phyloP scores from a whole-genome alignment of 2,113 vertebrate genomes.

The Merops nubicus region DNA sequence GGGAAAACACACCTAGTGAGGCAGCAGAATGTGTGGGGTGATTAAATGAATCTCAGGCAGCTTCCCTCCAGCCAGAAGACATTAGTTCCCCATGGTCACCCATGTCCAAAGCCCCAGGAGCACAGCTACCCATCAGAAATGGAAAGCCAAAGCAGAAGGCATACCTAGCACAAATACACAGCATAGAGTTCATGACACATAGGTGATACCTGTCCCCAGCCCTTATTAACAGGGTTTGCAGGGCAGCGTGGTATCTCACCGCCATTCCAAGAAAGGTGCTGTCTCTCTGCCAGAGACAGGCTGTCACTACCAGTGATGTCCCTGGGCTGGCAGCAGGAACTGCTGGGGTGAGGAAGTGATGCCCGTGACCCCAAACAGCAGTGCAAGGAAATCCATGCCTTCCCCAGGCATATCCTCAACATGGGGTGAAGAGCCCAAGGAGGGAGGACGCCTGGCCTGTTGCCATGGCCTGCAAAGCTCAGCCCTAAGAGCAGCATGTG shows the following conservation, averaged over 20 bases:
- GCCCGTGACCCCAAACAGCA: rapidly evolving
- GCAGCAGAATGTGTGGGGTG: neutral
- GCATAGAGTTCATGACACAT: neutral
- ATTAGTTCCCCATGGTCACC: neutral
- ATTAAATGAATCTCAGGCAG: neutral
- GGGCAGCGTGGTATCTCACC: neutral
- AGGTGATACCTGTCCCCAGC: neutral
- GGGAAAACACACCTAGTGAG: neutral
- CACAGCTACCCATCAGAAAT: neutral
- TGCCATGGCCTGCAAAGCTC: neutral
- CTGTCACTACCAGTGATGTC: neutral
- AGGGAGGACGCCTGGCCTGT: neutral
- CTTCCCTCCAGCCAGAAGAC: neutral
- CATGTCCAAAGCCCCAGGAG: neutral
- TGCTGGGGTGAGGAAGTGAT: neutral
- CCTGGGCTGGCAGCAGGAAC: neutral
- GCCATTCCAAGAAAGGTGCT: neutral
- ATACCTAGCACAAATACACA: neutral
- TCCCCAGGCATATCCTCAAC: neutral
- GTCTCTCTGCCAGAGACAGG: neutral
- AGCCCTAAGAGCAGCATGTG: neutral
- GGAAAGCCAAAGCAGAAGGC: neutral
- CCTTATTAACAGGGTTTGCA: neutral
- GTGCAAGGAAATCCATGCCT: neutral
- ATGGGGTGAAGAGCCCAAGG: rapidly evolving